Base-by-base conservation (phyloP, 2,797 vertebrate species). In the Manis javanica region DNA sequence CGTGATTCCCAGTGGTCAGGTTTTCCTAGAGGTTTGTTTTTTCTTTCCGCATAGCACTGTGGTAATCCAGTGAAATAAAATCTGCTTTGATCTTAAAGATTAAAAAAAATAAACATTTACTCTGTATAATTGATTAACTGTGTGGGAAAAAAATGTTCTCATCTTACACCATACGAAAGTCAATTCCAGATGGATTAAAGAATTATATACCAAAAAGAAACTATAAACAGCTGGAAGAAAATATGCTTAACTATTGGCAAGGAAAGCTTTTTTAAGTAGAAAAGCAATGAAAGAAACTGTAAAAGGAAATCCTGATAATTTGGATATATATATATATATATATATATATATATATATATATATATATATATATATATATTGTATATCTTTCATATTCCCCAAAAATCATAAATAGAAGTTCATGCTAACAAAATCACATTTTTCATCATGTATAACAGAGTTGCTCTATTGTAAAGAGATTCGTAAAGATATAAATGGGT, bases 151-250 rank as follows among this genome's bases (percentile, higher is more conserved):
- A 96, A 94, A 79, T 84, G 95, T 97, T 96, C 66, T 90, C 51
- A 85, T 87, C 39, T 96, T 91, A 82, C 6, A 82, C 71, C 10
- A 77, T 94, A 69, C 3, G 59, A 87, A 97, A 93, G 84, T 91
- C 87, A 95, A 85, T 95, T 98, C 90, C 87, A 96, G 93, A 90
- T 96, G 95, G 75, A 95, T 97, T 96, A 95, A 95, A 96, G 91
- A 97, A 82, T 96, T 92, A 78, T 78, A 55, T 90, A 31, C 46
- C 87, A 69, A 72, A 82, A 95, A 91, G 75, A 81, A 94, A 85
- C 46, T 16, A 21, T 92, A 85, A 95, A 72, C 91, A 96, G 66
- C 90, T 97, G 95, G 66, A 84, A 91, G 75, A 83, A 86, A 89
- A 79, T 61, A 82, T 86, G 64, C 96, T 91, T 96, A 94, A 90